Evolutionary conservation across 2,888 invertebrate species (phyloP).

Genomic region (Cistogaster globosa): DNA sequence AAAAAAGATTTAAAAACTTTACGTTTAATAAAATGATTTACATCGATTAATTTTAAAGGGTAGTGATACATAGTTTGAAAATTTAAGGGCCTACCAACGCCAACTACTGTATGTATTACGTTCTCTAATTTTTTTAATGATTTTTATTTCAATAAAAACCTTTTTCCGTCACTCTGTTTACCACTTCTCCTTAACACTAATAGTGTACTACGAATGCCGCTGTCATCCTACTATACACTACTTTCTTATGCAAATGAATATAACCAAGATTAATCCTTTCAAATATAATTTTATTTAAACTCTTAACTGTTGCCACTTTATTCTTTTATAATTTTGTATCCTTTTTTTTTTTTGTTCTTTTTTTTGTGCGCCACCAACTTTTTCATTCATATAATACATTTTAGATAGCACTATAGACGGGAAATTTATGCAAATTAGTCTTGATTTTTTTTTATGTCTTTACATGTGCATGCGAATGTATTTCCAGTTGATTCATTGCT

Average conservation of each 20-base stretch:
- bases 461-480: not conserved
- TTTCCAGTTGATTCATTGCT: conserved; percentile 42
- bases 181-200: not conserved
- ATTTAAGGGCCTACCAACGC: no score
- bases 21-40: no score
- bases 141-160: not conserved
- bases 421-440: conserved; percentile 70
- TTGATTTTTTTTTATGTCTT: conserved; percentile 47
- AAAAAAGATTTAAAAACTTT: no score
- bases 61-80: no score
- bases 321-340: not conserved
- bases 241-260: not conserved
- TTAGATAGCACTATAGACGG: conserved; percentile 46
- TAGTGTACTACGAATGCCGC: not conserved
- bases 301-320: no score
- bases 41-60: no score
- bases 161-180: no score
- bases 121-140: no score
- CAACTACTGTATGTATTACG: no score
- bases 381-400: conserved; percentile 23
- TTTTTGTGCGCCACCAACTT: conserved; percentile 36
- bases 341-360: not conserved
- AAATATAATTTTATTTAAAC: conserved; percentile 62
- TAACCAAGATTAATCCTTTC: conserved; percentile 53
- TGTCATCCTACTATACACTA: not conserved